These are phyloP conservation scores for Omphaloscelis lunosa DNA, from an alignment of 2,888 invertebrate genomes.

Conservation along the genomic window DNA sequence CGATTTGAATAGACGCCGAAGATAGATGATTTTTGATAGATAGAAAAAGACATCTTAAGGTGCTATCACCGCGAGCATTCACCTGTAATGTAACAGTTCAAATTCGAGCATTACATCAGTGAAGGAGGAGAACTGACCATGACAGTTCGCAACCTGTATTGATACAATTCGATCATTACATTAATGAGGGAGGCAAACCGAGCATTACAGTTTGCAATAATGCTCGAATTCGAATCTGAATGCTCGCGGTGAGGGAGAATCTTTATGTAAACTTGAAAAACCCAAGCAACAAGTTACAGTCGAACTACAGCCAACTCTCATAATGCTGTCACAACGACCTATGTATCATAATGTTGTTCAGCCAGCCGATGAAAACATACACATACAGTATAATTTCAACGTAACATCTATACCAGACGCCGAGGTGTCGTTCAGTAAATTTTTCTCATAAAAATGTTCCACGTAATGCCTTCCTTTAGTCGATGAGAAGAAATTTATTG, in stretches of 20 bases:
- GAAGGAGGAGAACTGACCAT: too few relatives aligned
- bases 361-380: conserved; percentile 15
- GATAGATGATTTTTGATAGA: background rate
- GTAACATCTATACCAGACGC: conserved; percentile 37
- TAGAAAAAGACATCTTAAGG: background rate
- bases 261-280: background rate
- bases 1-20: background rate
- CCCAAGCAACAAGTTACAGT: conserved; percentile 32
- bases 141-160: too few relatives aligned
- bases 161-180: too few relatives aligned
- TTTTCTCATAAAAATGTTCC: conserved; percentile 80
- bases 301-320: background rate
- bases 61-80: too few relatives aligned
- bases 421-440: conserved; percentile 76
- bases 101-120: too few relatives aligned
- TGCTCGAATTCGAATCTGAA: too few relatives aligned
- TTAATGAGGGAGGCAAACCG: too few relatives aligned
- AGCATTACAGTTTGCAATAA: too few relatives aligned
- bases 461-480: conserved; percentile 78
- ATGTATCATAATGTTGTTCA: conserved; percentile 4
- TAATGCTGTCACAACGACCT: too few relatives aligned
- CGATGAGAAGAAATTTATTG: conserved; percentile 85
- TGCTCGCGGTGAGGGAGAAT: too few relatives aligned
- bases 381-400: conserved; percentile 38
- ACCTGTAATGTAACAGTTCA: too few relatives aligned